Evolutionary conservation across 2,113 vertebrate genomes (phyloP), one percentile per base, ranked within the genome.

Genomic region (Eubucco bourcierii): DNA sequence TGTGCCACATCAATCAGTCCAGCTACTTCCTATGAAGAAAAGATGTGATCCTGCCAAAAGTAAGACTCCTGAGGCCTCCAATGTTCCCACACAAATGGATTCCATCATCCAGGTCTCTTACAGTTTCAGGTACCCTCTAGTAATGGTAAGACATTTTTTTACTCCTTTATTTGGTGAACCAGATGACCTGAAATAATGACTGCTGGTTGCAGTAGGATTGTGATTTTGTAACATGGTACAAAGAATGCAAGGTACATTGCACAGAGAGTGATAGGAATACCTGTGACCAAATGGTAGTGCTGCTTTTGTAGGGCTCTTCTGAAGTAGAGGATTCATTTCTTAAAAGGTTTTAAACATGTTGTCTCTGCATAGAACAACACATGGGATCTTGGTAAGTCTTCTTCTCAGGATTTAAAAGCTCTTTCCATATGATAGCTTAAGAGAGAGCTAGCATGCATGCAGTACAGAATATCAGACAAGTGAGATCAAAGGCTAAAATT

Each of bases 1-100:
- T 0, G 0, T 21, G 5, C 50, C 50, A 10, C 29, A 58, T 41
- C 55, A 80, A 25, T 25, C n/a, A 47, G 17, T 41, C 19, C 1
- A 7, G 50, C 28, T 29, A 47, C 14, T 44, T 61, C 21, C 19
- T 46, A 27, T 33, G 77, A 75, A 66, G 37, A 16, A 63, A 23
- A 52, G 16, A 10, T 77, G 15, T 59, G 64, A 33, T 55, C 11
- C 16, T 73, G 19, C 5, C 60, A 29, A 34, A 53, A 5, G 14
- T 23, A 70, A 64, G 18, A 5, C 24, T 83, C 19, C 24, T 67
- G 39, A 6, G 13, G 23, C 19, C 44, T 65, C 24, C 2, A 1
- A 24, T 60, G 77, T 37, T 29, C 25, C 16, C 9, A 37, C 9
- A 39, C 12, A 61, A 44, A 31, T 0, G 0, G 21, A 29, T 19